phyloP scores from a whole-genome alignment of 2,797 vertebrate genomes.

The Diplodus puntazzo region DNA sequence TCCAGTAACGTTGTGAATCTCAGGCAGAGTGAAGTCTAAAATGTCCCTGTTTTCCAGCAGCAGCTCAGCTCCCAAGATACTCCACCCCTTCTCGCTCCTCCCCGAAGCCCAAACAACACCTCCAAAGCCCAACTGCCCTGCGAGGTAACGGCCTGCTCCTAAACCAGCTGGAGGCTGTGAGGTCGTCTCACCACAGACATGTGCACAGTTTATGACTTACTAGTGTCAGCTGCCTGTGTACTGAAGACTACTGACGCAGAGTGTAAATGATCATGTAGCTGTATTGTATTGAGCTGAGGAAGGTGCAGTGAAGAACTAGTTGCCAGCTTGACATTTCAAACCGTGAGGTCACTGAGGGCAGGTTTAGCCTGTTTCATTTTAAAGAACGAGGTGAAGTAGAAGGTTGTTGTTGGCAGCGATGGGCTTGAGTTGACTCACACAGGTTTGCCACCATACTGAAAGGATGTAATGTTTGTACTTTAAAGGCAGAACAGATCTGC shows the following conservation, averaged over 20 bases:
- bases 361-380: conserved; percentile 2
- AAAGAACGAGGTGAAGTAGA: not conserved
- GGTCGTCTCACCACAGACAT: conserved; percentile 23
- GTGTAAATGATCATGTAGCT: conserved; percentile 7
- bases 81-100: conserved; percentile 92
- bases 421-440: not conserved
- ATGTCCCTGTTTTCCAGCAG: conserved; percentile 85
- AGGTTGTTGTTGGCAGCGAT: conserved; percentile 7
- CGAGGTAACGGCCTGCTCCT: conserved; percentile 90
- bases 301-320: conserved; percentile 4
- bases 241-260: conserved; percentile 2
- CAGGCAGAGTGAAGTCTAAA: conserved; percentile 68
- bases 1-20: conserved; percentile 33
- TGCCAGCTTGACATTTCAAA: conserved; percentile 4
- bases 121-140: conserved; percentile 93
- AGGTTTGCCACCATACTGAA: too few species aligned
- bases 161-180: conserved; percentile 49
- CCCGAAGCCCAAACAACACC: conserved; percentile 98
- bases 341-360: conserved; percentile 8
- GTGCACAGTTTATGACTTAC: conserved; percentile 10
- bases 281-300: conserved; percentile 1
- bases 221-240: conserved; percentile 9
- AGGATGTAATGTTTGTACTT: not conserved
- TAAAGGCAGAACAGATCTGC: not conserved
- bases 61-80: conserved; percentile 85